Evolutionary conservation across 2,113 vertebrate genomes (phyloP), one percentile per base, ranked within the genome.

Genomic region (Podarcis cretensis): DNA sequence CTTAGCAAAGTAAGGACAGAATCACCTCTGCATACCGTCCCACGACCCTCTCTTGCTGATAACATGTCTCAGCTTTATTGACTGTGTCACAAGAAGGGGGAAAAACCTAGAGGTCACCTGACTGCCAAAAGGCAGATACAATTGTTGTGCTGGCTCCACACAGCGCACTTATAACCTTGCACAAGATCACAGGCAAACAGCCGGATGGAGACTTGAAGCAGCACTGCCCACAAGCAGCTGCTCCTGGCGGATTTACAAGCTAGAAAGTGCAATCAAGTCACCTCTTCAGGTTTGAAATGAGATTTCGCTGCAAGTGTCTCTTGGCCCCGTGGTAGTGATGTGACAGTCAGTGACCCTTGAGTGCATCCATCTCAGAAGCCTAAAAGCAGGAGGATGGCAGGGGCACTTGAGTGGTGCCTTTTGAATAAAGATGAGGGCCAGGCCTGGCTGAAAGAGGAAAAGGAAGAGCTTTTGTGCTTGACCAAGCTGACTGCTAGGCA

Each of bases 1-100:
- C 80, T 82, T 71, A 59, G 74, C 1, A 63, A 63, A 89, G 12
- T 87, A 95, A 95, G 91, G 96, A 94, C 93, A 77, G 65, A 37
- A 59, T 80, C 87, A 91, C 93, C 91, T 93, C 86, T 82, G 23
- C 16, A 0, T 0, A 25, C 35, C 65, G 43, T 84, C 85, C n/a
- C 40, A 89, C 74, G 37, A 85, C 0, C 0, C 0, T 84, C 71
- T n/a, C 32, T 0, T 4, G 43, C 90, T 88, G 93, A 95, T 96
- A 96, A 92, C 87, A 74, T 30, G 32, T 88, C 65, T 89, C 81
- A 88, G 80, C 25, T 1, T 0, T 95, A 74, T 93, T 87, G 91
- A 91, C 87, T 86, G 73, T 88, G 87, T 81, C 65, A n/a, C 30
- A 3, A 1, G 18, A 5, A 5, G 2, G 54, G 48, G 18, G 69